Evolutionary conservation across 2,888 invertebrate genomes (phyloP), one percentile per base, ranked within the genome.

Genomic region (Amphimallon solstitiale): DNA sequence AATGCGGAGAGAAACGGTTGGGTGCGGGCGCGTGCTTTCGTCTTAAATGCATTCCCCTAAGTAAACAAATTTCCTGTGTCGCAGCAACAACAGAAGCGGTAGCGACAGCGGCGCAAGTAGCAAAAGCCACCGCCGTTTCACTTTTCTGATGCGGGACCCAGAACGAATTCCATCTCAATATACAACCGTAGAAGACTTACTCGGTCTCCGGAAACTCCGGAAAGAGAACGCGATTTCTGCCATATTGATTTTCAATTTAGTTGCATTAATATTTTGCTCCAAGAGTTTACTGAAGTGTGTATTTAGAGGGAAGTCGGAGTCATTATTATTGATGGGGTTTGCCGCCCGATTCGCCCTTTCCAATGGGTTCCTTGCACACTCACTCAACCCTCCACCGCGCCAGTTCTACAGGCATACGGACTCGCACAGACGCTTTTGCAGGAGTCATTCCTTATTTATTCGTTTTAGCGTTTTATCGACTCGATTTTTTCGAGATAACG

Each of bases 291-390:
- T 77, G 78, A 74, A 78, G 78, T 79, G 79, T 79, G 78, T 79
- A 78, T 78, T 77, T 79, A 78, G 78, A 79, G 78, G 78, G 79
- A 79, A 78, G 74, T 77, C 73, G 73, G 73, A 79, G 77, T 79
- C 79, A 79, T 79, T 79, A 79, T 79, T 79, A 79, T 78, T 78
- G 78, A 79, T 78, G 78, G 78, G 79, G 78, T 77, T 66, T 78
- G 77, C 78, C 76, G 78, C 79, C 78, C 76, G 75, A 38, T 74
- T 72, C 72, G 67, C 43, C 17, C 54, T 40, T 19, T 40, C 38
- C 54, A 17, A 38, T 21, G 1, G 34, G 46, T 21, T 21, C 40
- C 34, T 34, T 29, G 34, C 34, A 34, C 29, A n/a, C 40, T 54
- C 54, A 19, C 23, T 49, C 54, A 40, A 49, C n/a, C 23, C 49